phyloP scores from a whole-genome alignment of 2,113 vertebrate species.

The Sakesphorus luctuosus region DNA sequence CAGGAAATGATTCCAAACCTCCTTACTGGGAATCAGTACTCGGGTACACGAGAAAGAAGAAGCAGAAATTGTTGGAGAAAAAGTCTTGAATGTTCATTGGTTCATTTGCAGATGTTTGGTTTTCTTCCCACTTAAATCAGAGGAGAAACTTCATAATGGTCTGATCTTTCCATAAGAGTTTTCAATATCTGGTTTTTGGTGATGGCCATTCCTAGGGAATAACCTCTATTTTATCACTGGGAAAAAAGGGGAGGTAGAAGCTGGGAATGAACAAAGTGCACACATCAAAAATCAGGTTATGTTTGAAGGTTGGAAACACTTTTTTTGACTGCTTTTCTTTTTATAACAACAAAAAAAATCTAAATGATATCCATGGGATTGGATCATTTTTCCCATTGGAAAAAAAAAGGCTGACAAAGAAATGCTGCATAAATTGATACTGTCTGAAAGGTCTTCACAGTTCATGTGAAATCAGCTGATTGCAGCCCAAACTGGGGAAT shows the following conservation, averaged over 20 bases:
- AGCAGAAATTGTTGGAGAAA: not conserved
- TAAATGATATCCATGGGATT: not conserved
- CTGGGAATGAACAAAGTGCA: fast-evolving
- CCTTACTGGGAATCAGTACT: not conserved
- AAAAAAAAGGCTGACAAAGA: not conserved
- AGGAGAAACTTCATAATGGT: not conserved
- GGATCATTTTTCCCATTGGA: not conserved
- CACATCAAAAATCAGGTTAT: not conserved
- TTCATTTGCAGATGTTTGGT: not conserved
- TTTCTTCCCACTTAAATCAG: not conserved
- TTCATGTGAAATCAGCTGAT: not conserved
- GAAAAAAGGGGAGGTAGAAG: not conserved
- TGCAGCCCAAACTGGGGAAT: not conserved
- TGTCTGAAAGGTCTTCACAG: not conserved
- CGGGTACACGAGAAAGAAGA: not conserved
- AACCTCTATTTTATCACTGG: not conserved
- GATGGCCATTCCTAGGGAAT: not conserved
- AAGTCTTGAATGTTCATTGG: fast-evolving
- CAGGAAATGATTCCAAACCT: not conserved
- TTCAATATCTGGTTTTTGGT: not conserved
- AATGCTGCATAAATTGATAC: not conserved
- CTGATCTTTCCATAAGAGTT: not conserved
- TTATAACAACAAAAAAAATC: not conserved
- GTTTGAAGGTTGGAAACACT: not conserved
- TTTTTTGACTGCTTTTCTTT: not conserved